phyloP scores from a whole-genome alignment of 2,797 vertebrate species.

The Buphagus erythrorhynchus region DNA sequence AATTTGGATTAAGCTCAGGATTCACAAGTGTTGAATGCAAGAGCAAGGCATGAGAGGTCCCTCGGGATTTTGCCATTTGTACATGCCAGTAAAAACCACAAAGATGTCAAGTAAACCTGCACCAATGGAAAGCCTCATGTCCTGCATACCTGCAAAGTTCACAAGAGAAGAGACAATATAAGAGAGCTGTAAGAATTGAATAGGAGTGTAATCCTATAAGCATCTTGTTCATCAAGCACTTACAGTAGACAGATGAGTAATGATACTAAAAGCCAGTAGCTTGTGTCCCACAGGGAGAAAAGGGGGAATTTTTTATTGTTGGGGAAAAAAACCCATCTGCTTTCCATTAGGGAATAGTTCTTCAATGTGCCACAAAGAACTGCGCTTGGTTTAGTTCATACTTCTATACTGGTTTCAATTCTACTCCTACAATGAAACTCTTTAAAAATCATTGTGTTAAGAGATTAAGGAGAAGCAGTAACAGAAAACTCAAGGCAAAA shows the following conservation, averaged over 20 bases:
- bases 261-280: constrained; percentile 21
- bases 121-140: neutral
- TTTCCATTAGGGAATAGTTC: neutral
- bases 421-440: neutral
- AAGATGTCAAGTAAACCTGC: neutral
- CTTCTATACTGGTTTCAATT: neutral
- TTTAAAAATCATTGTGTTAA: neutral
- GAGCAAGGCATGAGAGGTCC: neutral
- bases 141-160: neutral
- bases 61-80: neutral
- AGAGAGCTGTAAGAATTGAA: constrained; percentile 1
- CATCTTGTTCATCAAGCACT: neutral
- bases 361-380: neutral
- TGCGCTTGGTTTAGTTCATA: neutral
- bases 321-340: neutral
- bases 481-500: neutral
- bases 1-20: neutral
- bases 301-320: neutral
- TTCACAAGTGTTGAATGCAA: neutral
- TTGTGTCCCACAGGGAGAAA: neutral
- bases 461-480: neutral
- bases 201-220: neutral
- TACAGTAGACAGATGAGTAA: neutral
- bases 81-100: neutral
- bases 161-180: neutral